Conservation (phyloP, 2,888 invertebrate genomes). For the Stenichneumon culpator region DNA sequence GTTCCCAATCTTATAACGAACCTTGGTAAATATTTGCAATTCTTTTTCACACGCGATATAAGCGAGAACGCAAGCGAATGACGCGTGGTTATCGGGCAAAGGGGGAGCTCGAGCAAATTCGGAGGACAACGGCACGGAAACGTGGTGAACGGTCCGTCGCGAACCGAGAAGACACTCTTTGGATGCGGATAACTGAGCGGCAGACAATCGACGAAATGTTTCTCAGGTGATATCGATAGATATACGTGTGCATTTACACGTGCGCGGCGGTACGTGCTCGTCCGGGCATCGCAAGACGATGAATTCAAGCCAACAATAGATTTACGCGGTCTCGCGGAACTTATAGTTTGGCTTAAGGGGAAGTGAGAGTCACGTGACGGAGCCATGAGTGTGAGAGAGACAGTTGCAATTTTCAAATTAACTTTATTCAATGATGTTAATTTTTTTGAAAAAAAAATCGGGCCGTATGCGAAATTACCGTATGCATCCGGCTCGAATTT, state of each 20-base stretch:
- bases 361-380: too few species aligned
- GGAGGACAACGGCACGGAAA: background rate
- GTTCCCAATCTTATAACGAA: conserved; percentile 33
- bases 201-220: conserved; percentile 26
- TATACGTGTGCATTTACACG: conserved; percentile 27
- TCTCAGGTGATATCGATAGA: conserved; percentile 30
- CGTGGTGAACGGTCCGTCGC: background rate
- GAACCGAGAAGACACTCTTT: background rate
- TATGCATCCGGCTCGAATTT: too few species aligned
- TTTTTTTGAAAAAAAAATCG: too few species aligned
- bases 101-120: background rate
- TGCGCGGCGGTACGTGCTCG: conserved; percentile 35
- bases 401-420: too few species aligned
- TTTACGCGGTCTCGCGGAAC: conserved; percentile 54
- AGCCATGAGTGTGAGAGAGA: too few species aligned
- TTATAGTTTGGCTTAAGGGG: conserved; percentile 30
- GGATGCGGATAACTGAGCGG: conserved; percentile 3
- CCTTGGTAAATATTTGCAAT: conserved; percentile 54
- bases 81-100: background rate
- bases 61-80: background rate
- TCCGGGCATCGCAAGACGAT: conserved; percentile 52
- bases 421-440: too few species aligned
- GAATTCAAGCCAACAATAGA: conserved; percentile 65
- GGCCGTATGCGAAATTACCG: too few species aligned
- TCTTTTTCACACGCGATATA: conserved; percentile 3